phyloP scores from a whole-genome alignment of 2,888 invertebrate species.

The Cyclophora albipunctata region DNA sequence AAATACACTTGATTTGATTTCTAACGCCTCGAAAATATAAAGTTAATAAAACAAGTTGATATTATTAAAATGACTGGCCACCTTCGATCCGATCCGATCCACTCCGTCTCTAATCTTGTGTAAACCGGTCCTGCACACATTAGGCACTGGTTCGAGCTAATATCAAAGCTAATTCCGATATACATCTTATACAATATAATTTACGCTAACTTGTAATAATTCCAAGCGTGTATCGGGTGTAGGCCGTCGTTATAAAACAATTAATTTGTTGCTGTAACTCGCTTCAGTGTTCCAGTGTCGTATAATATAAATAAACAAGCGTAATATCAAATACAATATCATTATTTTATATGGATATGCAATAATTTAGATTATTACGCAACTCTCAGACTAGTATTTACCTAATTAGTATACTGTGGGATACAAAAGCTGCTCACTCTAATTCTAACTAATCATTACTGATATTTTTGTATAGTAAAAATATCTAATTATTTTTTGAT shows the following conservation, averaged over 20 bases:
- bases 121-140: conserved; percentile 35
- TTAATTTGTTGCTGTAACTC: conserved; percentile 9
- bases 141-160: conserved; percentile 70
- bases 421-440: conserved; percentile 61
- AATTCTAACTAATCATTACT: conserved; percentile 32
- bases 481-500: conserved; percentile 47
- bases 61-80: conserved; percentile 26
- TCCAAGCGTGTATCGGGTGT: conserved; percentile 7
- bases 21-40: no score
- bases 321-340: conserved; percentile 52
- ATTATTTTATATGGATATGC: conserved; percentile 43
- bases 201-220: conserved; percentile 5
- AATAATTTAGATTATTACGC: conserved; percentile 34
- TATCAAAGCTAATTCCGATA: conserved; percentile 68
- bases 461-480: conserved; percentile 53
- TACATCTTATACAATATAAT: conserved; percentile 34
- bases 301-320: conserved; percentile 22
- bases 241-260: not conserved
- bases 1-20: conserved; percentile 5
- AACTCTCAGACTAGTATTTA: conserved; percentile 54
- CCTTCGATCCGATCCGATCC: not conserved
- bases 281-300: conserved; percentile 27
- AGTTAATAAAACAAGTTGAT: no score
- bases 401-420: conserved; percentile 39
- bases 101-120: not conserved